Base-by-base conservation (phyloP, 2,888 invertebrate genomes). In the Arge pagana region DNA sequence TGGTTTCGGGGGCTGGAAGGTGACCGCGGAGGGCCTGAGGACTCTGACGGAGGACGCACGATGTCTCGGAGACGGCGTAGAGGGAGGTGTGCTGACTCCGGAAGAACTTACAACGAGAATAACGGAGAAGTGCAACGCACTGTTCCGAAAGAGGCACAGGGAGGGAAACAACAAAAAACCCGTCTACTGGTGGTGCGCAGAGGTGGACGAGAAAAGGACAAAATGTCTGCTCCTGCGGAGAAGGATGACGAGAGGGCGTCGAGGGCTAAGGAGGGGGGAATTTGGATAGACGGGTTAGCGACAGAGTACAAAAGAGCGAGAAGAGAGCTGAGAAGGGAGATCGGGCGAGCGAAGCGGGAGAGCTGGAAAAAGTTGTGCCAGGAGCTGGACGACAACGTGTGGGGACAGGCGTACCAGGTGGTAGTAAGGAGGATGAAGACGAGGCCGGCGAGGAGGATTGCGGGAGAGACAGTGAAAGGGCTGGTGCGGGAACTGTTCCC, bases 181-280 rank as follows among this genome's bases (percentile, higher is more conserved):
- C 5, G 18, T 37, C 16, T 33, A 56, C 51, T 56, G 53, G 53
- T 56, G 53, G 53, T 53, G 33, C 18, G 37, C 42, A 1, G 56
- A 56, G 15, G 53, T 56, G 15, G 31, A 35, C 2, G 48, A 51
- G 1, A 36, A 10, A n/a, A 31, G 56, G 11, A 33, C 24, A 4
- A 45, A 7, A 30, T 49, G 40, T 10, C 40, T 40, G 8, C 23
- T 15, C 24, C 40, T 40, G 24, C 23, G 40, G n/a, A 23, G 40
- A 13, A 15, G 11, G 11, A 23, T 45, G 39, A 52, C 50, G 30
- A 45, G 48, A 36, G 40, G 24, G 10, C 18, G 24, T 15, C n/a
- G n/a, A n/a, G n/a, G n/a, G n/a, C n/a, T n/a, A n/a, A 40, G 26
- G 15, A 40, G 15, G 24, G 26, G 24, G 7, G 24, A 7, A 11